Percentiles rank a stretch among this genome's conserved stretches.
phyloP scores from a whole-genome alignment of 92 coral and sea anemone species.

The Plumapathes pennacea region DNA sequence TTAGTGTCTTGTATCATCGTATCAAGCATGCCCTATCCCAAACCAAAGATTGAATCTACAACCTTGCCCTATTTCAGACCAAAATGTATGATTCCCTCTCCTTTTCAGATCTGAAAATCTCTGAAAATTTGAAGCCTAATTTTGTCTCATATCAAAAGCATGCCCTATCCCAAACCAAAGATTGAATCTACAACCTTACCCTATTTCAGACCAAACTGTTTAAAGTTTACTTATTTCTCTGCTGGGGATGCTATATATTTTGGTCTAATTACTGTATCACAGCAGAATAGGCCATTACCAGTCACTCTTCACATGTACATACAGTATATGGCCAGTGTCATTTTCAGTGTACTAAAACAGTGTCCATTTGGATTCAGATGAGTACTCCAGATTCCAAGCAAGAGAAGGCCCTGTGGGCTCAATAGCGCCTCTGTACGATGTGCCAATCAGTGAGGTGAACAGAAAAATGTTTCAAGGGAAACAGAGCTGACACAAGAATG shows the following conservation, averaged over 20 bases:
- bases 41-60: not conserved
- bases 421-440: slow-evolving; percentile 84
- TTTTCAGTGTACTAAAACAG: too few relatives aligned
- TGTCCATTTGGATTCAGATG: too few relatives aligned
- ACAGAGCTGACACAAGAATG: too few relatives aligned
- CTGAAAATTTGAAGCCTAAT: too few relatives aligned
- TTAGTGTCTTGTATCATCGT: not conserved
- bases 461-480: too few relatives aligned
- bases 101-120: too few relatives aligned
- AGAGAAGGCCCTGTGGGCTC: slow-evolving; percentile 4
- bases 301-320: too few relatives aligned
- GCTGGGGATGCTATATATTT: too few relatives aligned
- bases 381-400: slow-evolving; percentile 46
- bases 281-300: too few relatives aligned
- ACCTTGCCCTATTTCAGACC: not conserved
- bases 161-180: not conserved
- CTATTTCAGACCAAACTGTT: not conserved
- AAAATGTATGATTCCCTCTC: not conserved
- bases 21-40: not conserved
- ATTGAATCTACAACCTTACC: not conserved
- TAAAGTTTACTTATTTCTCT: too few relatives aligned
- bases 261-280: too few relatives aligned
- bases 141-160: not conserved
- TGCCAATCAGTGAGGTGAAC: slow-evolving; percentile 82
- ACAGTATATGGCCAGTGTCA: too few relatives aligned